phyloP scores from a whole-genome alignment of 1,140 invertebrate genomes.

The Tetranychus urticae region DNA sequence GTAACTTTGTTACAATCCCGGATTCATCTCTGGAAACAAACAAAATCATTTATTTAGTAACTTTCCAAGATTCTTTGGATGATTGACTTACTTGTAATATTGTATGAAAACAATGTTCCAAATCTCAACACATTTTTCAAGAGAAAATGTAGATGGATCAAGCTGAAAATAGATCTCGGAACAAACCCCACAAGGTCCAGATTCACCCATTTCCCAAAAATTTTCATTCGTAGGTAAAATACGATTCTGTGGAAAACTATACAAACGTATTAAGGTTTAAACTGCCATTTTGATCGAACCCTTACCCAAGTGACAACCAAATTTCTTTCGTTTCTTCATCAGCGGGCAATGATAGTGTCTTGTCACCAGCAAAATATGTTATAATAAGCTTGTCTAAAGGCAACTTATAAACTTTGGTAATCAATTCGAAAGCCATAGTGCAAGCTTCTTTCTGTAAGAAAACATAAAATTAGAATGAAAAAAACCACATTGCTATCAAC shows the following conservation, averaged over 20 bases:
- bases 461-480: slow-evolving; percentile 6
- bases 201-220: slow-evolving; percentile 90
- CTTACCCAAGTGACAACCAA: slow-evolving; percentile 54
- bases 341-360: slow-evolving; percentile 34
- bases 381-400: slow-evolving; percentile 53
- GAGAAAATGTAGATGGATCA: slow-evolving; percentile 27
- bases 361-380: slow-evolving; percentile 77
- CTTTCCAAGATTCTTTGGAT: not conserved
- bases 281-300: not conserved
- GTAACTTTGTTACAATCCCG: slow-evolving; percentile 34
- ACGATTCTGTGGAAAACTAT: slow-evolving; percentile 33
- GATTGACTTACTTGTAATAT: slow-evolving; percentile 4
- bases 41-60: not conserved
- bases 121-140: slow-evolving; percentile 43
- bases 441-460: slow-evolving; percentile 57
- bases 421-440: slow-evolving; percentile 58
- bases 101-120: slow-evolving; percentile 88
- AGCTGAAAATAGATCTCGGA: slow-evolving; percentile 59
- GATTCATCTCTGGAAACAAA: slow-evolving; percentile 29
- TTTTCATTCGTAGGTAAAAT: slow-evolving; percentile 60
- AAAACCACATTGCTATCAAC: not conserved
- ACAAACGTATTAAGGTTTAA: slow-evolving; percentile 5
- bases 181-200: slow-evolving; percentile 75
- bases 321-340: slow-evolving; percentile 72
- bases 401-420: slow-evolving; percentile 53